Evolutionary conservation across 2,113 vertebrate genomes (phyloP), one percentile per base, ranked within the genome.

Genomic region (Cryptomyrus ogoouensis): DNA sequence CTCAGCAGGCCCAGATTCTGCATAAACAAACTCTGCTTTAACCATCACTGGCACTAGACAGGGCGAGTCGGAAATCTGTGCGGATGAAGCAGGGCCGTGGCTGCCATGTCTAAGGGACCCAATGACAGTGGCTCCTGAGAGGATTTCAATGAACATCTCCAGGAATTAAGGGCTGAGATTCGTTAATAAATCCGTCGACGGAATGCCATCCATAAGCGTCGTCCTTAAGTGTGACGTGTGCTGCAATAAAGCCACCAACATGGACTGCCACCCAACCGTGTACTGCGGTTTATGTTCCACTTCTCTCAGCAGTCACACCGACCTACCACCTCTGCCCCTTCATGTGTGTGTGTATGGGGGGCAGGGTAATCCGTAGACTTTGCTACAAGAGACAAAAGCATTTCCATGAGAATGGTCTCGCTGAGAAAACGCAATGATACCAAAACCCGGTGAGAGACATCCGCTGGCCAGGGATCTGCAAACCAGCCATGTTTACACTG

Each of bases 21-120:
- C 35, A 80, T 42, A 80, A 80, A 80, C 74, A 80, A 80, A 80
- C 13, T 77, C 74, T 80, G 74, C 35, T 80, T 80, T 80, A 80
- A 42, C 17, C 35, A 80, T 80, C 74, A 80, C 74, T 17, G 74
- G 35, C 35, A 19, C 15, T 39, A 19, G 35, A 80, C 39, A 6
- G 35, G 35, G 5, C 35, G 2, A 80, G 35, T 80, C 5, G 1
- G 31, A 80, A 80, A 42, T 35, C 74, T 42, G 74, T 42, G 35
- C 6, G 15, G 35, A 80, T 7, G 15, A 19, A 42, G 31, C 74
- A 31, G 12, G 62, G 62, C 27, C 3, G 10, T 31, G 62, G n/a
- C 10, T 70, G 27, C 62, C 3, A 31, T 31, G 27, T 70, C 62
- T 70, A 70, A 31, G 62, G 62, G 10, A 27, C 62, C 62, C 62